Percentiles rank a stretch among this genome's conserved stretches.
Evolutionary conservation across 2,113 vertebrate species (phyloP).

Genomic region (Numenius arquata): DNA sequence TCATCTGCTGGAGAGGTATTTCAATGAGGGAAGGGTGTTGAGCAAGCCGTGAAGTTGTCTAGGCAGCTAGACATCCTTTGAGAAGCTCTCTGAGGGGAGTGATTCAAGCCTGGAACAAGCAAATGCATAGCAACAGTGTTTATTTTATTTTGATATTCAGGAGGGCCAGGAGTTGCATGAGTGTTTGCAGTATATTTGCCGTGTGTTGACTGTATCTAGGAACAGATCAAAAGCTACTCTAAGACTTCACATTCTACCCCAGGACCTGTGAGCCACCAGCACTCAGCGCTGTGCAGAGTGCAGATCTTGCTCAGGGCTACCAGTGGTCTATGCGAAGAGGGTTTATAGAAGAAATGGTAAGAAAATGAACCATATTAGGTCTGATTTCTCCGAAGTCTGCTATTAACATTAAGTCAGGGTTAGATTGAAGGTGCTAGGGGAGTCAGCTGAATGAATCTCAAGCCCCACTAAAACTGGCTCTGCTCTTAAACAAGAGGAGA

Average conservation of each 20-base stretch:
- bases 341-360: not conserved
- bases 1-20: not conserved
- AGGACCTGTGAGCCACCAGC: not conserved
- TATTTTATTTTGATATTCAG: constrained; percentile 14
- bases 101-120: constrained; percentile 3
- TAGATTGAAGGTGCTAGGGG: not conserved
- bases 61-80: not conserved
- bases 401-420: not conserved
- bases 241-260: not conserved
- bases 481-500: not conserved
- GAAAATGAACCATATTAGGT: not conserved
- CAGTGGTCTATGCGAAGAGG: rapidly evolving
- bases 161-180: not conserved
- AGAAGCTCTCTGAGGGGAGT: not conserved
- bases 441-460: not conserved
- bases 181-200: not conserved
- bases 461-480: not conserved
- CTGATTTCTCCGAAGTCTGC: not conserved
- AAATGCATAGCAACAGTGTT: constrained; percentile 16
- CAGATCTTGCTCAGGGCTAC: not conserved
- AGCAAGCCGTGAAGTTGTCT: not conserved
- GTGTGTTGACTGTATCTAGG: not conserved
- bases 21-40: not conserved
- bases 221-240: not conserved
- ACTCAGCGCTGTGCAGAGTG: rapidly evolving